phyloP scores from a whole-genome alignment of 2,113 vertebrate genomes.

The Puma concolor region DNA sequence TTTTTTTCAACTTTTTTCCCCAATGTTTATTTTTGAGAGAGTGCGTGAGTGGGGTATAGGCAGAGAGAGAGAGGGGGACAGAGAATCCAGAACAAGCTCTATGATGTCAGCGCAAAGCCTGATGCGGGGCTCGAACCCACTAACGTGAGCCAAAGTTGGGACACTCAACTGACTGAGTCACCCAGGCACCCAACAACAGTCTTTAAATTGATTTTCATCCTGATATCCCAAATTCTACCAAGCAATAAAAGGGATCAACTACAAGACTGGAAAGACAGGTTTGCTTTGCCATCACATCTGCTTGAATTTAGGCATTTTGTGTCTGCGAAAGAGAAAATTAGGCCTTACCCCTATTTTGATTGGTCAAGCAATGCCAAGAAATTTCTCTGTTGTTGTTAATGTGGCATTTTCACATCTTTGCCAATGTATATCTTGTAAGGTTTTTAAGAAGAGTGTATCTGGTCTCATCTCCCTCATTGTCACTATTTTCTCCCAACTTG shows the following conservation, averaged over 20 bases:
- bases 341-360: background rate
- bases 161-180: too few species aligned
- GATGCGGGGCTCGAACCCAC: too few species aligned
- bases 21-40: too few species aligned
- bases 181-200: background rate
- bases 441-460: background rate
- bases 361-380: background rate
- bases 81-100: too few species aligned
- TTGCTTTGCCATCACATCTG: background rate
- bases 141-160: too few species aligned
- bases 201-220: background rate
- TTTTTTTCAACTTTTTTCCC: too few species aligned
- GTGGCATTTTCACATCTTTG: background rate
- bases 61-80: too few species aligned
- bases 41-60: too few species aligned
- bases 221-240: background rate
- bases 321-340: background rate
- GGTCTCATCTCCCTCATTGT: background rate
- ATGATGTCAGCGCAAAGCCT: too few species aligned
- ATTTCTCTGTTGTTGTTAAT: background rate
- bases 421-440: background rate
- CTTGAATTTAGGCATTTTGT: background rate
- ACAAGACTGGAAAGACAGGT: background rate
- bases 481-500: background rate
- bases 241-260: background rate